Base-by-base conservation (phyloP, 2,797 vertebrate species). In the Poecilia picta region DNA sequence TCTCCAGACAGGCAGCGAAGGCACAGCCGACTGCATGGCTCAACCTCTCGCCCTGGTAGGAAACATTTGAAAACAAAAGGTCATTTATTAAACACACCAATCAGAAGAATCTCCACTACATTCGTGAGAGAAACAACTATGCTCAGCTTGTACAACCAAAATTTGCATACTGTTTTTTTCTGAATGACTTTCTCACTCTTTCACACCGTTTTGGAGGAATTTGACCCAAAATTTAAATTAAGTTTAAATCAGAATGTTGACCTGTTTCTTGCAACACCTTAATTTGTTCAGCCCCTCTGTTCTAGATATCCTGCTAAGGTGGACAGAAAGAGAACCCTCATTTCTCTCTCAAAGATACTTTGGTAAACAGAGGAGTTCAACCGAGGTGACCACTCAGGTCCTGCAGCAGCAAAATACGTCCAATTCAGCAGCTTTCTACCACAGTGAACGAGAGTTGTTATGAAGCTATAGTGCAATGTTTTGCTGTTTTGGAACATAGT, bases 11-110 rank as follows among this genome's bases (percentile, higher is more conserved):
- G 79, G 97, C 97, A 0, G 97, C 97, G 1, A 98, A 98, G 41
- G 97, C 97, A 39, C 97, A 98, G 85, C 97, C 97, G 2, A 98
- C 97, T 0, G 97, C 97, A 1, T 98, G 97, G 90, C 97, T 98
- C 94, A 98, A 94, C 13, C 97, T 93, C 90, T 98, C 97, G 0
- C 97, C 97, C 97, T 98, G 81, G 39, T 31, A 68, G 45, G 45
- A 71, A 16, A 25, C 25, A 43, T 70, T 41, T 43, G 25, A 57
- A 57, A 18, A 28, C 76, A 49, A 41, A 1, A 41, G 6, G 0
- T 25, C 0, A 53, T 16, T 64, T 51, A 8, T 39, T 15, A 4
- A 12, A 12, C 31, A 25, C 20, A 75, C 41, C 12, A 15, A 45
- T 43, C 25, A 45, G 41, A 71, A 71, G 25, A 25, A 71, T n/a